Conservation (phyloP, 2,888 invertebrate species). For the Ethmia dodecea region DNA sequence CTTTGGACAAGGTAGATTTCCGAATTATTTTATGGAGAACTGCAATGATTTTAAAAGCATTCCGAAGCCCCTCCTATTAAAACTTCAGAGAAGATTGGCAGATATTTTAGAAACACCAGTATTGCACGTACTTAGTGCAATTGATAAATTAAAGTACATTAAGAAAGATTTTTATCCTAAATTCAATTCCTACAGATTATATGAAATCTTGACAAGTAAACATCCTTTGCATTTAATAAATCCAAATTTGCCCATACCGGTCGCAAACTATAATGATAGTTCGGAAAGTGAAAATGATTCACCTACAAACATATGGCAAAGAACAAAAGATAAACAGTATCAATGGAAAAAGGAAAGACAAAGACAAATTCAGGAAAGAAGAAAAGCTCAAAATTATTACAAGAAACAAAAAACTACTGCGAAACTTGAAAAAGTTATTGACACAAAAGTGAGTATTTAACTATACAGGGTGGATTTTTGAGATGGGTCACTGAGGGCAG, state of each 20-base stretch:
- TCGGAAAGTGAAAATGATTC: constrained; percentile 60
- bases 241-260: constrained; percentile 47
- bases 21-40: constrained; percentile 84
- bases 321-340: constrained; percentile 73
- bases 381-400: constrained; percentile 38
- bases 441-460: constrained; percentile 69
- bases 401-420: constrained; percentile 44
- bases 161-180: constrained; percentile 80
- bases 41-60: constrained; percentile 86
- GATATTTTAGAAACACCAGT: constrained; percentile 84
- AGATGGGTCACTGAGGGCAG: too few species aligned
- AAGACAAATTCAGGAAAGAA: constrained; percentile 53
- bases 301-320: constrained; percentile 59
- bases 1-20: constrained; percentile 79
- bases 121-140: constrained; percentile 81
- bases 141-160: constrained; percentile 82
- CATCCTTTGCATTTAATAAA: constrained; percentile 70
- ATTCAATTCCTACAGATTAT: constrained; percentile 77
- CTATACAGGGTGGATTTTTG: too few species aligned
- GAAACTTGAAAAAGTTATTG: constrained; percentile 67
- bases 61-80: constrained; percentile 78
- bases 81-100: constrained; percentile 81
- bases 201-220: constrained; percentile 76
- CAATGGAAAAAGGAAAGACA: constrained; percentile 64
- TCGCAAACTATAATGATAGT: constrained; percentile 35